Base-by-base conservation (phyloP, 2,113 vertebrate genomes). In the Lycocorax pyrrhopterus region DNA sequence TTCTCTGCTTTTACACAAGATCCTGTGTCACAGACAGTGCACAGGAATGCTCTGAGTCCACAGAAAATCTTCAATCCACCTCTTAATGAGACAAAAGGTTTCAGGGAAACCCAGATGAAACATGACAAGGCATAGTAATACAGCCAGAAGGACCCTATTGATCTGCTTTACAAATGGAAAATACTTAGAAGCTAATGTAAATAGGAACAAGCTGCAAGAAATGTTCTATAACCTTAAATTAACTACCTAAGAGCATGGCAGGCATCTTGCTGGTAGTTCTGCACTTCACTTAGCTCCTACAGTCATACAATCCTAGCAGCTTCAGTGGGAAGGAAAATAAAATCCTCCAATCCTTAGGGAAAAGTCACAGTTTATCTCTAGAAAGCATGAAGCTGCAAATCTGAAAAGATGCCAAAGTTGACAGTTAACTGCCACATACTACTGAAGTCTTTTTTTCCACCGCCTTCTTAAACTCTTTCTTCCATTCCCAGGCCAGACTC, bases 291-390 rank as follows among this genome's bases (percentile, higher is more conserved):
- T 72, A 94, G 94, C 68, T 97, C 77, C 84, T 77, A 60, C 68
- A 76, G 71, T 87, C 82, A 76, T 43, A 67, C 55, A 89, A 91
- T 87, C 90, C 58, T 72, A 66, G 94, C 73, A 78, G 69, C 75
- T 95, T 90, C 89, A 87, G 43, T 39, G 41, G 72, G 82, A 96
- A 96, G 87, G 82, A 81, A 96, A 92, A 95, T 63, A 52, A 95
- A 97, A 97, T 96, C 94, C 88, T 94, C 84, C 93, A 69, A 25
- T 96, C 96, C 91, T 90, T 74, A 80, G 87, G 94, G 96, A 95
- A 97, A 97, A 97, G 74, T 93, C 96, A 93, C 75, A 96, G 88
- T 97, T 97, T 97, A 97, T 97, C 96, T 97, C 95, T 96, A 94
- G 89, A 95, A 97, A 96, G 96, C 95, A 96, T 68, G 96, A 97